These are phyloP conservation scores for Synanthedon andrenaeformis DNA, from an alignment of 2,888 invertebrate genomes.

Conservation along the genomic window DNA sequence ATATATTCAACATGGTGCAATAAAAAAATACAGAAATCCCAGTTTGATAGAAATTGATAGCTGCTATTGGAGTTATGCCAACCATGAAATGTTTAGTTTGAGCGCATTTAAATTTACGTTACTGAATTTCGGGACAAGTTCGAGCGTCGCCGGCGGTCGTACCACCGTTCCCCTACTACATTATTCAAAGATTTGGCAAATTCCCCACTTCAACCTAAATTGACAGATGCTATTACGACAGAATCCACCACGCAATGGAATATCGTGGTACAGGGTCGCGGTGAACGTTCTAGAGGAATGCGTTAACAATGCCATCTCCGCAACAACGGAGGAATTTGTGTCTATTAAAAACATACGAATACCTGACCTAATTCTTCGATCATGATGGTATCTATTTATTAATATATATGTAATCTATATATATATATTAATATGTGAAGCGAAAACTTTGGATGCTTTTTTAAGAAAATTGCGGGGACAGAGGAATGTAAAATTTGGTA, in stretches of 20 bases:
- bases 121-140: conserved; percentile 25
- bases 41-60: conserved; percentile 53
- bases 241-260: conserved; percentile 3
- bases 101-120: conserved; percentile 53
- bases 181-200: neutral
- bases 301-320: conserved; percentile 12
- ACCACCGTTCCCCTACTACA: neutral
- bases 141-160: neutral
- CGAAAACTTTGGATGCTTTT: too few relatives aligned
- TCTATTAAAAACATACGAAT: conserved; percentile 36
- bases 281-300: conserved; percentile 11
- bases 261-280: conserved; percentile 1
- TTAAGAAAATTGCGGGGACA: too few relatives aligned
- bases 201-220: neutral
- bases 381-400: too few relatives aligned
- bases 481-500: too few relatives aligned
- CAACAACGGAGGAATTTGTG: conserved; percentile 26
- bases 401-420: too few relatives aligned
- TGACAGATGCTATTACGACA: conserved; percentile 5
- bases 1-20: conserved; percentile 27
- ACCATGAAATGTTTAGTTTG: conserved; percentile 38
- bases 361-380: conserved; percentile 15
- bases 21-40: conserved; percentile 30
- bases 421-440: too few relatives aligned
- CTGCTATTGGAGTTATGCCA: conserved; percentile 43